phyloP scores from a whole-genome alignment of 2,113 vertebrate genomes.

The Falco punctatus region DNA sequence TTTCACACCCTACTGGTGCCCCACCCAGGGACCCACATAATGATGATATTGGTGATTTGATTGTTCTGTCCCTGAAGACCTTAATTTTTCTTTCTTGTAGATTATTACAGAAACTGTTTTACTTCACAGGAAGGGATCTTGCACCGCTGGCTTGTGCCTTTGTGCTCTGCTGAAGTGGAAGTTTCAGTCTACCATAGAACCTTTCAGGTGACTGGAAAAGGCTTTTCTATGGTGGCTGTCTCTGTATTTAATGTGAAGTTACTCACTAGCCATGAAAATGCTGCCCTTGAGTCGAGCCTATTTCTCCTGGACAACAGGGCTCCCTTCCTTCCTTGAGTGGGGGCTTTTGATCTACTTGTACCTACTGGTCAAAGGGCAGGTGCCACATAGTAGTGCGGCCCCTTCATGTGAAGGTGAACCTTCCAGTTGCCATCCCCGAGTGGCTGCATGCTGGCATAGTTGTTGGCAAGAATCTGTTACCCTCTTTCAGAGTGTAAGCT shows the following conservation, averaged over 20 bases:
- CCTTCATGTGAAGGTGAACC: background rate
- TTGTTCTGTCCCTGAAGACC: background rate
- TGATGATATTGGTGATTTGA: background rate
- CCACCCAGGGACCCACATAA: background rate
- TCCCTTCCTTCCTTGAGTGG: background rate
- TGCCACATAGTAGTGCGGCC: background rate
- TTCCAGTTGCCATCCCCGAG: background rate
- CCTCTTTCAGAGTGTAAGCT: background rate
- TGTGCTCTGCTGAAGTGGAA: background rate
- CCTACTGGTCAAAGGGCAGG: background rate
- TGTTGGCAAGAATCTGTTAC: background rate
- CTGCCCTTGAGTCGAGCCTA: background rate
- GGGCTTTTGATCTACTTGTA: background rate
- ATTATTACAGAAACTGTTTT: background rate
- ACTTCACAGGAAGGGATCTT: background rate
- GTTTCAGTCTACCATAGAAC: background rate
- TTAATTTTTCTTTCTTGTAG: background rate
- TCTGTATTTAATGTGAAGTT: background rate
- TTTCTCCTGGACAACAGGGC: background rate
- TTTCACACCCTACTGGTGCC: background rate
- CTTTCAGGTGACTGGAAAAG: background rate
- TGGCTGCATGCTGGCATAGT: background rate
- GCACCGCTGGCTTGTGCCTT: background rate
- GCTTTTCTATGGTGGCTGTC: background rate
- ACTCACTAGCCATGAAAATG: background rate